Conservation (phyloP, 2,797 vertebrate species). For the Lagocephalus sceleratus region DNA sequence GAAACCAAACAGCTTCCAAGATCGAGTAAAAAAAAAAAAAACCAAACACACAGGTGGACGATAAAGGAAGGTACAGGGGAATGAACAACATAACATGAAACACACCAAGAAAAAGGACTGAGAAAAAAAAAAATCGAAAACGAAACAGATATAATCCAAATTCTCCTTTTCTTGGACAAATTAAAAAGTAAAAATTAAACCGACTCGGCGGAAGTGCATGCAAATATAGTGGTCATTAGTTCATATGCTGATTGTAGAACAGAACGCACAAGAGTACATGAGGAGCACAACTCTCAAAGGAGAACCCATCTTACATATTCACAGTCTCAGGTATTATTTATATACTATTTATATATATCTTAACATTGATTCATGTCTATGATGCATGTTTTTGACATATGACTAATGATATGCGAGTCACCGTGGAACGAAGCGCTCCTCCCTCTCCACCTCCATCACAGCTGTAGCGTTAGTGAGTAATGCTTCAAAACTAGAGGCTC, state of each 20-base stretch:
- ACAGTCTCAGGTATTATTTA: slow-evolving; percentile 82
- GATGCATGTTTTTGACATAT: slow-evolving; percentile 64
- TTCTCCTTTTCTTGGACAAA: slow-evolving; percentile 8
- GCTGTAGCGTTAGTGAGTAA: slow-evolving; percentile 59
- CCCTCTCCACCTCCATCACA: slow-evolving; percentile 45
- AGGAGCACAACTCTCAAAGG: slow-evolving; percentile 68
- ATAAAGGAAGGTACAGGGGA: slow-evolving; percentile 21
- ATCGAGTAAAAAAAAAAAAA: slow-evolving; percentile 21
- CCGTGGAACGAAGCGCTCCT: slow-evolving; percentile 44
- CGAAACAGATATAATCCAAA: slow-evolving; percentile 35
- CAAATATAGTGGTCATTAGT: slow-evolving; percentile 78
- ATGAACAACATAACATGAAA: slow-evolving; percentile 42
- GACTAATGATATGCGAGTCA: slow-evolving; percentile 66
- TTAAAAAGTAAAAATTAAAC: slow-evolving; percentile 44
- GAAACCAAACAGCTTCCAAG: slow-evolving; percentile 55
- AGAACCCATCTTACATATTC: slow-evolving; percentile 76
- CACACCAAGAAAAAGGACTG: slow-evolving; percentile 38
- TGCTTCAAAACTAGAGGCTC: slow-evolving; percentile 71
- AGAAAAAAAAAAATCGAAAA: slow-evolving; percentile 7
- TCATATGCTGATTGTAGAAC: slow-evolving; percentile 71
- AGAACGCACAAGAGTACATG: slow-evolving; percentile 73
- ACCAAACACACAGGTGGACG: not conserved
- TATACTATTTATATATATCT: slow-evolving; percentile 74
- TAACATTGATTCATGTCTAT: slow-evolving; percentile 71
- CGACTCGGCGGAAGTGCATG: slow-evolving; percentile 77